These are phyloP conservation scores for Drosophila equinoxialis DNA, from an alignment of 1,140 invertebrate genomes.

Conservation along the genomic window DNA sequence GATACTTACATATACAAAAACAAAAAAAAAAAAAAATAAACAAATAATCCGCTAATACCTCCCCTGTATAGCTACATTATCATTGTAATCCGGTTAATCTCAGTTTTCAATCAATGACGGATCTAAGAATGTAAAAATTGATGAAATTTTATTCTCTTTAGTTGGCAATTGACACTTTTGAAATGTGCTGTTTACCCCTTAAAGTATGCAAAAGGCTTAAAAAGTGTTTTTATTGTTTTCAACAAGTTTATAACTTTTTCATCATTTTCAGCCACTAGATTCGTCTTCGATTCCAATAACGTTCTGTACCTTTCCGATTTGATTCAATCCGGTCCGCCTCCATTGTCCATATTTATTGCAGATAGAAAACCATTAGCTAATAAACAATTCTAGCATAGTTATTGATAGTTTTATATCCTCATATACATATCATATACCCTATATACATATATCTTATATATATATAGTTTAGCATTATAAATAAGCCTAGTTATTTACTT, in stretches of 20 bases:
- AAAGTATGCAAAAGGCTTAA: no score
- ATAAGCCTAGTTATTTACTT: background rate
- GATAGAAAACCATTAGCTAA: background rate
- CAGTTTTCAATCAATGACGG: background rate
- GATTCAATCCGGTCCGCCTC: background rate
- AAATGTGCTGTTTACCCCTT: no score
- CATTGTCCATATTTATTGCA: background rate
- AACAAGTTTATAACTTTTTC: no score
- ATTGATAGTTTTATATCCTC: background rate
- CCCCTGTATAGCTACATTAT: background rate
- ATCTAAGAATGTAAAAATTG: no score
- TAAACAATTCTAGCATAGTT: background rate
- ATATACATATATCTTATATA: background rate
- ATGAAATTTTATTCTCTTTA: no score
- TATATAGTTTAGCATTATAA: constrained; percentile 1
- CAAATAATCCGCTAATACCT: background rate
- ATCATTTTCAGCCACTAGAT: no score
- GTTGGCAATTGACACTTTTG: no score
- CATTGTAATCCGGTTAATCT: background rate
- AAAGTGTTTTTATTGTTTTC: no score
- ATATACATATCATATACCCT: no score
- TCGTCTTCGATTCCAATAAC: background rate
- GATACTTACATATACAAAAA: background rate
- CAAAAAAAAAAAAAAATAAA: background rate
- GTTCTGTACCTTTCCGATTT: background rate